Conservation (phyloP, 2,113 vertebrate genomes). For the Nannospalax galili region DNA sequence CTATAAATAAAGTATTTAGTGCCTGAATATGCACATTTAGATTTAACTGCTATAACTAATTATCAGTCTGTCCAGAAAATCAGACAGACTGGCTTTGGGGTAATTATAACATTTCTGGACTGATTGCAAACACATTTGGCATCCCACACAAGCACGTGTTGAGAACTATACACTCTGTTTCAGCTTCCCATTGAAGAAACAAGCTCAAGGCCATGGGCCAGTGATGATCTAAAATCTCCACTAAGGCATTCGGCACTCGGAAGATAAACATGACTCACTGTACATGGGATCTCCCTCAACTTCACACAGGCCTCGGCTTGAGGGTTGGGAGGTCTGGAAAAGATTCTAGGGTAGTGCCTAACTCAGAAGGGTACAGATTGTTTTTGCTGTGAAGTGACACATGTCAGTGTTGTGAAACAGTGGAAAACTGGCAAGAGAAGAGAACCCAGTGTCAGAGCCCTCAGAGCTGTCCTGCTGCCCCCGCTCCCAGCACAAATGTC, state of each 20-base stretch:
- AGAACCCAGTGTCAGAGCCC: not conserved
- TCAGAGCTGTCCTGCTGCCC: not conserved
- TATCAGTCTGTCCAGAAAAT: constrained; percentile 36
- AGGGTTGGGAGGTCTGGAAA: constrained; percentile 74
- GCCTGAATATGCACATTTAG: not conserved
- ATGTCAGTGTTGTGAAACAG: constrained; percentile 65
- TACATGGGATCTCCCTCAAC: constrained; percentile 57
- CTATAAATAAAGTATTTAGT: not conserved
- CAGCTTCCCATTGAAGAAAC: not conserved
- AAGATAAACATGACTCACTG: constrained; percentile 74
- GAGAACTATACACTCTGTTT: not conserved
- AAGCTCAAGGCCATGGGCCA: constrained; percentile 17
- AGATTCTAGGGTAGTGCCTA: constrained; percentile 54
- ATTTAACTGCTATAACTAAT: constrained; percentile 25
- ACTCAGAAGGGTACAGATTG: constrained; percentile 70
- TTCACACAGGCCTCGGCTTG: constrained; percentile 68
- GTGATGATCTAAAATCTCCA: constrained; percentile 57
- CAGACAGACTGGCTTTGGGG: not conserved
- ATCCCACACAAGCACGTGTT: not conserved
- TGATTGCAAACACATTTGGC: not conserved
- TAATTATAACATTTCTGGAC: not conserved
- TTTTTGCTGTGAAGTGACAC: constrained; percentile 73
- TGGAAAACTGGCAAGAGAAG: constrained; percentile 42
- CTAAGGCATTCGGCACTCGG: constrained; percentile 58
- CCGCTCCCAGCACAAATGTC: not conserved